Evolutionary conservation across 1,140 invertebrate species (phyloP).

Genomic region (Aphidius ervi): DNA sequence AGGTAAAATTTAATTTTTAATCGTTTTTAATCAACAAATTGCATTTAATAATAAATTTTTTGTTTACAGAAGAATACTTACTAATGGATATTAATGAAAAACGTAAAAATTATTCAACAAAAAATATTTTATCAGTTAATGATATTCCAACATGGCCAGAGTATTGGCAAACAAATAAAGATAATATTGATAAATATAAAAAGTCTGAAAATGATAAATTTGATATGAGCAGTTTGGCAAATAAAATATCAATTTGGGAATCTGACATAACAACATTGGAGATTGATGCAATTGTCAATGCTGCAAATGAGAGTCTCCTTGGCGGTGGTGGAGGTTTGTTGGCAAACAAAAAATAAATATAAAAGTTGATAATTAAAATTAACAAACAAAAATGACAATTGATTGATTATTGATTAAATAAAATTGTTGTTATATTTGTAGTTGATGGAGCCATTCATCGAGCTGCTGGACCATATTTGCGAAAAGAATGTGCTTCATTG

Average conservation of each 20-base stretch:
- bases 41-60: constrained; percentile 6
- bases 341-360: too few relatives aligned
- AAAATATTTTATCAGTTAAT: constrained; percentile 46
- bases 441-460: constrained; percentile 85
- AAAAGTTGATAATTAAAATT: too few relatives aligned
- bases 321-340: constrained; percentile 74
- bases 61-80: constrained; percentile 52
- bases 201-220: constrained; percentile 36
- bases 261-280: constrained; percentile 86
- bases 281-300: constrained; percentile 90
- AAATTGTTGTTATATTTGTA: constrained; percentile 27
- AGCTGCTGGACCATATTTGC: constrained; percentile 65
- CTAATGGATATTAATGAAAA: constrained; percentile 56
- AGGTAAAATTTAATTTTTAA: constrained; percentile 11
- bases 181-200: constrained; percentile 35
- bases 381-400: neutral
- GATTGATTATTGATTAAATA: constrained; percentile 2
- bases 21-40: constrained; percentile 2
- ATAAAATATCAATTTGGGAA: constrained; percentile 65
- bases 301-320: constrained; percentile 73
- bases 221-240: constrained; percentile 47
- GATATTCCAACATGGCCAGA: constrained; percentile 61
- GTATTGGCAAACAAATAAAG: constrained; percentile 50
- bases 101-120: constrained; percentile 51
- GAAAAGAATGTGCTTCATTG: constrained; percentile 68